A percentile compares a stretch with the other conserved stretches of the same genome.
Conservation (phyloP, 2,797 vertebrate species). For the Dicrostonyx torquatus region DNA sequence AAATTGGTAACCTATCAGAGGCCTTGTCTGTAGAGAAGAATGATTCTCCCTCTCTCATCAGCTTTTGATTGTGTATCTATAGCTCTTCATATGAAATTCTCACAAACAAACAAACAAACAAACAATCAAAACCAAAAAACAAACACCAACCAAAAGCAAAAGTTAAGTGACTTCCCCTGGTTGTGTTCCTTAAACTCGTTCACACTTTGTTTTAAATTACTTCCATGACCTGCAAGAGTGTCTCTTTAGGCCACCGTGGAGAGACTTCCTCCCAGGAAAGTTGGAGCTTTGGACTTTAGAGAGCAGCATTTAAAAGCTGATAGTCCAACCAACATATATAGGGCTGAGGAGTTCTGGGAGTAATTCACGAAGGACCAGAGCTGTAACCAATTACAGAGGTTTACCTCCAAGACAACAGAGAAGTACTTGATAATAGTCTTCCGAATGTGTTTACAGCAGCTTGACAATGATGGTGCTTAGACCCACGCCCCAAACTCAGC, state of each 20-base stretch:
- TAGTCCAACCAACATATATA: neutral
- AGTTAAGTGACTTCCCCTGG: neutral
- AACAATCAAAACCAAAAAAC: neutral
- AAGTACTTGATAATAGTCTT: neutral
- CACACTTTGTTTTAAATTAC: neutral
- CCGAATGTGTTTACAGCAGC: neutral
- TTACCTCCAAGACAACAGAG: neutral
- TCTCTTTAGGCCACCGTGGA: neutral
- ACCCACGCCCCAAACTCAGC: neutral
- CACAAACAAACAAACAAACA: neutral
- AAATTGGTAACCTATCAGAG: neutral
- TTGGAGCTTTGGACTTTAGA: neutral
- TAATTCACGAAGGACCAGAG: neutral
- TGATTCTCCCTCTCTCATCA: neutral
- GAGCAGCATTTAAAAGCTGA: neutral
- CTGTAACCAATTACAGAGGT: neutral
- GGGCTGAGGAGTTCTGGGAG: neutral
- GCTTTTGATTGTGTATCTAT: neutral
- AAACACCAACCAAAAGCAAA: neutral
- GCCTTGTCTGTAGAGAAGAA: neutral
- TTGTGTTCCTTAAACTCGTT: constrained; percentile 25
- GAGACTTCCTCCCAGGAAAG: neutral
- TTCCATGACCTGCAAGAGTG: neutral
- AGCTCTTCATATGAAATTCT: neutral
- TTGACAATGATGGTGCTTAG: neutral